Base-by-base conservation (phyloP, 1,140 invertebrate species). In the Bombus superbus region DNA sequence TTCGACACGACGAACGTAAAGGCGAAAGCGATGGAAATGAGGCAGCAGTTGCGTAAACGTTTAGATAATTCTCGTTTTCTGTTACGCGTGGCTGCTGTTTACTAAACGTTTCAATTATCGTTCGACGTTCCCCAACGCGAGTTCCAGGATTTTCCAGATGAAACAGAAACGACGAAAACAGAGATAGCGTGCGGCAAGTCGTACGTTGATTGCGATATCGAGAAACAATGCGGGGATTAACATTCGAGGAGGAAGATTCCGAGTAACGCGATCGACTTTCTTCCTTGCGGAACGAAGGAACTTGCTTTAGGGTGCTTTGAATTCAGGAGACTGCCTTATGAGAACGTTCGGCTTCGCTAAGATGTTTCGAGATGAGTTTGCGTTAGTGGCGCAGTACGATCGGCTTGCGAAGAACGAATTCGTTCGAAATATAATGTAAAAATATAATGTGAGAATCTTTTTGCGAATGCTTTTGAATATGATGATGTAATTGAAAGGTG, bases 91-190 rank as follows among this genome's bases (percentile, higher is more conserved):
- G 38, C 42, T 44, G 72, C 28, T 76, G 35, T 76, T 72, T 42
- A 38, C 44, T 40, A n/a, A 62, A 64, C 57, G n/a, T 78, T 78
- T 78, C 76, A 78, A 78, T 78, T 78, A 78, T 64, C 76, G 28
- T 77, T 77, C 57, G 57, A 13, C 15, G 57, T 64, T 8, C 42
- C 8, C 1, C 11, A 47, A 22, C 57, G 28, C 10, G 11, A 42
- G 28, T 42, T 68, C 28, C 3, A 5, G n/a, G 5, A 76, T 53
- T 53, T 75, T 35, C 1, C 40, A 10, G 11, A 32, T n/a, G 22
- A 38, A 35, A 22, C 6, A 32, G 32, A 18, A 68, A 4, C 18
- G 66, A 53, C 47, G 47, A 53, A 53, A 53, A 53, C 18, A 53
- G 18, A 53, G 47, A 53, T 53, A 40, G 10, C 3, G 5, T 11